A percentile compares a stretch with the other conserved stretches of the same genome.
phyloP scores from a whole-genome alignment of 2,888 invertebrate species.

The Cephus sareptanus region DNA sequence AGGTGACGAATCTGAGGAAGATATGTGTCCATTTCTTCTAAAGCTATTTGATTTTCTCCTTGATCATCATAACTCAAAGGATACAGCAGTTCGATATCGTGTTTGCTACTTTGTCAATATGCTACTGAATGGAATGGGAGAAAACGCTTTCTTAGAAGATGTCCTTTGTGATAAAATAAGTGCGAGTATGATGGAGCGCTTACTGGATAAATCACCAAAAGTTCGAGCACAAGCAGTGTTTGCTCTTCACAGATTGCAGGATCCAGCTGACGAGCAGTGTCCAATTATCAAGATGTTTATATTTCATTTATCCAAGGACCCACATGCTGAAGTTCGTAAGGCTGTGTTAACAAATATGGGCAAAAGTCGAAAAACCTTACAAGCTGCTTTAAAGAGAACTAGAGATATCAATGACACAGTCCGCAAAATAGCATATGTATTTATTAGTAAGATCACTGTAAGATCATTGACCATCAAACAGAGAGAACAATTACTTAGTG shows the following conservation, averaged over 20 bases:
- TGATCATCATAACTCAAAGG: conserved; percentile 67
- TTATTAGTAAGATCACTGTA: conserved; percentile 69
- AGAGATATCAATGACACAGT: conserved; percentile 84
- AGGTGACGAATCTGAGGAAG: conserved; percentile 60
- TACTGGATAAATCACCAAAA: conserved; percentile 78
- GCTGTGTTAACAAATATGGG: conserved; percentile 81
- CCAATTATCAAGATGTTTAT: conserved; percentile 79
- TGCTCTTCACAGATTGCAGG: conserved; percentile 83
- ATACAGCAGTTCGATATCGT: conserved; percentile 74
- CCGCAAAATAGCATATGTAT: conserved; percentile 70
- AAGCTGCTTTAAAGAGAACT: conserved; percentile 77
- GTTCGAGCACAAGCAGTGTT: conserved; percentile 84
- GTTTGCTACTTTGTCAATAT: conserved; percentile 83
- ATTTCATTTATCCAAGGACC: conserved; percentile 80
- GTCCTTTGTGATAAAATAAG: conserved; percentile 79
- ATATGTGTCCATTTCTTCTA: conserved; percentile 68
- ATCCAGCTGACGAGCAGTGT: conserved; percentile 80
- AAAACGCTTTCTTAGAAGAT: conserved; percentile 82
- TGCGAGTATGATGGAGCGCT: conserved; percentile 74
- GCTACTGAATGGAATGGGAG: conserved; percentile 79
- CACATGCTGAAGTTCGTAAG: conserved; percentile 79
- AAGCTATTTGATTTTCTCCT: conserved; percentile 74
- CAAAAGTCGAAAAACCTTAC: conserved; percentile 76
- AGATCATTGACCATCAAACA: conserved; percentile 74
- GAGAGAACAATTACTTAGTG: conserved; percentile 71